phyloP scores from a whole-genome alignment of 2,888 invertebrate species.

The Drosophila meridiana region DNA sequence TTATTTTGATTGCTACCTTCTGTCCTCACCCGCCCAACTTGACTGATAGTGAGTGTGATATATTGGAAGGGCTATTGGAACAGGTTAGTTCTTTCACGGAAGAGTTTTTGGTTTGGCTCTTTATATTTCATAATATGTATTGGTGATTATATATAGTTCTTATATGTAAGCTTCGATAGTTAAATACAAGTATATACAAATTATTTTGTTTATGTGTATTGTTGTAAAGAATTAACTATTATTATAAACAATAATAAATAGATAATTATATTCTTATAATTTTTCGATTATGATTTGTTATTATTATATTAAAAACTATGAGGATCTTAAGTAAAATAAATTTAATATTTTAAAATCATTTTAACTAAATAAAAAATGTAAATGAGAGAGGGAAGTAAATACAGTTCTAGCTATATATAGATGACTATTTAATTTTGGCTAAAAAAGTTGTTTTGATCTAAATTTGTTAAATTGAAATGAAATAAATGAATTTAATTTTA shows the following conservation, averaged over 20 bases:
- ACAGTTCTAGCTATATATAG: too few relatives aligned
- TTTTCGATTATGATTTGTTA: too few relatives aligned
- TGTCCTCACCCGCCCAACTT: neutral
- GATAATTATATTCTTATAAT: too few relatives aligned
- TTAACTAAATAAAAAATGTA: too few relatives aligned
- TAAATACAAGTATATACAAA: neutral
- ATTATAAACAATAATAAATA: neutral
- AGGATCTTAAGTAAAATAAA: too few relatives aligned
- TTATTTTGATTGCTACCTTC: neutral
- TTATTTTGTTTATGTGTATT: neutral
- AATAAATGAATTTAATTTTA: too few relatives aligned
- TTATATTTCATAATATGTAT: neutral
- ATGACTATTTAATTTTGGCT: too few relatives aligned
- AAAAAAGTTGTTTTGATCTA: too few relatives aligned
- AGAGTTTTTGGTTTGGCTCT: neutral
- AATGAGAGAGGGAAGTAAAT: too few relatives aligned
- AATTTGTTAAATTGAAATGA: too few relatives aligned
- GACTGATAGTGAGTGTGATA: conserved; percentile 14
- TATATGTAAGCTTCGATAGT: neutral
- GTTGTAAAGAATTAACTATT: neutral
- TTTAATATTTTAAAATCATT: too few relatives aligned
- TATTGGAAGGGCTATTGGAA: conserved; percentile 37
- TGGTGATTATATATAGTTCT: neutral
- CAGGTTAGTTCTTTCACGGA: conserved; percentile 49
- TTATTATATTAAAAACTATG: too few relatives aligned